phyloP scores from a whole-genome alignment of 2,797 vertebrate species.

The Bovichtus variegatus region DNA sequence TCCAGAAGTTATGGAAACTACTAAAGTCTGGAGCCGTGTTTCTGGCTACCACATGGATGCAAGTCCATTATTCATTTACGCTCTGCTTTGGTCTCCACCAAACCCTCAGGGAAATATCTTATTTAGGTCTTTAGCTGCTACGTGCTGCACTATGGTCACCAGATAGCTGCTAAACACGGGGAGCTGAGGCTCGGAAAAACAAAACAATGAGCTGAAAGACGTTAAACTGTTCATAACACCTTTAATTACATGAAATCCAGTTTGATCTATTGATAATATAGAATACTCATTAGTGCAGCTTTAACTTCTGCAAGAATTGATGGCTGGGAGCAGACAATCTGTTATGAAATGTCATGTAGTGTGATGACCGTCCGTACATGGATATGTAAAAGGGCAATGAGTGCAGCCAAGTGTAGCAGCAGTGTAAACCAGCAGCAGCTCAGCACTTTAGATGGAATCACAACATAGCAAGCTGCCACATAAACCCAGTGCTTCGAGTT shows the following conservation, averaged over 20 bases:
- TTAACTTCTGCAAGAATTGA: neutral
- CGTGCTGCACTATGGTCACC: neutral
- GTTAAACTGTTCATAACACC: neutral
- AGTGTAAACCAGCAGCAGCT: conserved; percentile 8
- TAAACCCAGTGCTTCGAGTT: neutral
- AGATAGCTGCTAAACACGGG: neutral
- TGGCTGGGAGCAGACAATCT: neutral
- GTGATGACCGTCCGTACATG: conserved; percentile 5
- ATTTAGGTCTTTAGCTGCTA: neutral
- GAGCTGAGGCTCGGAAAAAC: neutral
- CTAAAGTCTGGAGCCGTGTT: too few species aligned
- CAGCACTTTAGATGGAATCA: conserved; percentile 10
- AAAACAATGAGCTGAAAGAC: conserved; percentile 4
- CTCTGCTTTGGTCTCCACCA: neutral
- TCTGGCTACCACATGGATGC: neutral
- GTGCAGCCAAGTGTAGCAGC: conserved; percentile 15
- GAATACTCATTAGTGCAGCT: conserved; percentile 10
- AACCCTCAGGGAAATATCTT: neutral
- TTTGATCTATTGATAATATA: neutral
- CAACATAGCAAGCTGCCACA: conserved; percentile 8
- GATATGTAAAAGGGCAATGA: conserved; percentile 3
- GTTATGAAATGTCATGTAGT: neutral
- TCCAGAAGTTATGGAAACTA: neutral
- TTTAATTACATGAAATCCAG: neutral
- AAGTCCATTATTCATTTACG: neutral